phyloP scores from a whole-genome alignment of 2,888 invertebrate species.

The Hirtodrosophila cameraria region DNA sequence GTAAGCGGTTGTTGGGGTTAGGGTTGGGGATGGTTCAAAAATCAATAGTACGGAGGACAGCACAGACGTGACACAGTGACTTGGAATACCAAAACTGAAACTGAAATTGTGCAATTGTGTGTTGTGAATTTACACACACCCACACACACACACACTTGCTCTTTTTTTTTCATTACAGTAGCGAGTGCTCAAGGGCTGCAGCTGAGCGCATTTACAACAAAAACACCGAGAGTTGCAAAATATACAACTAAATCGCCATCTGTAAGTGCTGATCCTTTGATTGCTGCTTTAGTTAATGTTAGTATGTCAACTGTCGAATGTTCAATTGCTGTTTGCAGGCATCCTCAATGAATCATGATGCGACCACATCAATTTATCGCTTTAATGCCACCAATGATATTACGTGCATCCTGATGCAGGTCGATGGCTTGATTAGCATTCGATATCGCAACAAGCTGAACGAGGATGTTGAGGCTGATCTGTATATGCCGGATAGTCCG shows the following conservation, averaged over 20 bases:
- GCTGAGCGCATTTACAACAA: constrained; percentile 86
- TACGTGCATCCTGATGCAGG: constrained; percentile 90
- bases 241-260: constrained; percentile 86
- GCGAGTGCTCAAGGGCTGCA: constrained; percentile 83
- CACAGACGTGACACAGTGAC: constrained; percentile 52
- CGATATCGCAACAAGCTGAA: constrained; percentile 89
- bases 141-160: too few species aligned
- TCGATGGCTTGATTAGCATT: constrained; percentile 90
- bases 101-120: constrained; percentile 34
- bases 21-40: constrained; percentile 30
- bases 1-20: constrained; percentile 5
- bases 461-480: constrained; percentile 88
- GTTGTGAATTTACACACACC: too few species aligned
- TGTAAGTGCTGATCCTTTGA: constrained; percentile 63
- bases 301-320: background rate
- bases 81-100: constrained; percentile 25
- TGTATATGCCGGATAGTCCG: constrained; percentile 90
- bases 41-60: constrained; percentile 61
- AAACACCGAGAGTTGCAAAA: constrained; percentile 88
- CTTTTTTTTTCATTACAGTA: constrained; percentile 50
- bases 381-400: constrained; percentile 88
- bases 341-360: constrained; percentile 81
- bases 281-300: background rate
- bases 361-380: constrained; percentile 87
- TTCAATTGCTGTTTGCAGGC: constrained; percentile 61